These are phyloP conservation scores for Slavum lentiscoides DNA, from an alignment of 2,888 invertebrate genomes.

Conservation along the genomic window DNA sequence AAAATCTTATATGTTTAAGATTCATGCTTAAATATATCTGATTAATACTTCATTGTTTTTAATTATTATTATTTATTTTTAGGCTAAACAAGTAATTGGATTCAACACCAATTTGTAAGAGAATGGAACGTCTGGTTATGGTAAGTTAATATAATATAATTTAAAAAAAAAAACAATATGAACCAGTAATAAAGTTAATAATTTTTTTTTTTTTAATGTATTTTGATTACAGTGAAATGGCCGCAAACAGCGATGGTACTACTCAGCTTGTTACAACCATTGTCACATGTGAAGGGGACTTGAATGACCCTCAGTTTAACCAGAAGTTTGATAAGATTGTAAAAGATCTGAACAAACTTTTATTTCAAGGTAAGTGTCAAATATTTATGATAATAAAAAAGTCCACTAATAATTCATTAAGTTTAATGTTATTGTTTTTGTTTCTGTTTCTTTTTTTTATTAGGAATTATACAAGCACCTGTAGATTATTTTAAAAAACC, in stretches of 20 bases:
- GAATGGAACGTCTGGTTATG: constrained; percentile 54
- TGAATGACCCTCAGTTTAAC: constrained; percentile 84
- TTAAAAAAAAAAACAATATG: not conserved
- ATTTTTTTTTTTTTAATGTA: constrained; percentile 48
- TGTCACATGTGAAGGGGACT: constrained; percentile 90
- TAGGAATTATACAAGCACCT: constrained; percentile 54
- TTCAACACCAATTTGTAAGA: constrained; percentile 54
- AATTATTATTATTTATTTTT: constrained; percentile 5
- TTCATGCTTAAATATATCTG: not conserved
- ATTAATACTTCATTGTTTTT: not conserved
- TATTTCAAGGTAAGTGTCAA: constrained; percentile 70
- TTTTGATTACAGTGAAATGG: constrained; percentile 66
- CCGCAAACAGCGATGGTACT: constrained; percentile 79
- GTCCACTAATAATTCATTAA: constrained; percentile 11
- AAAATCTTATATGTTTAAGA: not conserved
- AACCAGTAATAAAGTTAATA: not conserved
- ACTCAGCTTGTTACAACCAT: constrained; percentile 70
- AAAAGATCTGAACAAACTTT: constrained; percentile 75
- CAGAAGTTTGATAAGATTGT: constrained; percentile 77
- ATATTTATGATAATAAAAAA: constrained; percentile 32
- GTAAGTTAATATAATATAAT: constrained; percentile 14
- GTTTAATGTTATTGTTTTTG: constrained; percentile 30
- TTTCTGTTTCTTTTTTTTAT: constrained; percentile 51
- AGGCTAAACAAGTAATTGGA: constrained; percentile 54
- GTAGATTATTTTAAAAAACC: constrained; percentile 53